Evolutionary conservation across 2,888 invertebrate species (phyloP).

Genomic region (Tinea pellionella): DNA sequence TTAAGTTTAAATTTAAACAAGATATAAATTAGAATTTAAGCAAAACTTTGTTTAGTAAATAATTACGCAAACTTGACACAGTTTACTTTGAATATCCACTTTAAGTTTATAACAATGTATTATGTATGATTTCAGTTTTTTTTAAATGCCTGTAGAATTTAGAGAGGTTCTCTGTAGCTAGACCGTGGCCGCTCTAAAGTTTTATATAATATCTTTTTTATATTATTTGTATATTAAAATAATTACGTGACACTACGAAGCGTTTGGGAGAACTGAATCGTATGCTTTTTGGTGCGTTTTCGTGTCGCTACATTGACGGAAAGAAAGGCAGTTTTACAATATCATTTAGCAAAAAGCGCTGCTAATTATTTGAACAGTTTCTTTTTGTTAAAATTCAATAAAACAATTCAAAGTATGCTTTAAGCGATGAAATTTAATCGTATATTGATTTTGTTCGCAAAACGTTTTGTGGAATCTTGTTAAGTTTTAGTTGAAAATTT

Average conservation of each 20-base stretch:
- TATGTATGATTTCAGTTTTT: too few relatives aligned
- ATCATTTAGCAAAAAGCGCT: neutral
- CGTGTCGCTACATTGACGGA: too few relatives aligned
- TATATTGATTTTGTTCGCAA: constrained; percentile 2
- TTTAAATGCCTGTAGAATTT: too few relatives aligned
- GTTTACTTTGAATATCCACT: neutral
- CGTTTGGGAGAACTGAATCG: too few relatives aligned
- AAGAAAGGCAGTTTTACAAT: too few relatives aligned
- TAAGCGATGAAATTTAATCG: neutral
- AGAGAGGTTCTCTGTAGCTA: too few relatives aligned
- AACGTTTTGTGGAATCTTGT: constrained; percentile 2
- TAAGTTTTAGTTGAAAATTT: neutral
- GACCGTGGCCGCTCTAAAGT: too few relatives aligned
- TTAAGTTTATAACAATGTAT: too few relatives aligned
- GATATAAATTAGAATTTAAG: neutral
- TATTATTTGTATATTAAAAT: too few relatives aligned
- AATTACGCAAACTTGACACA: neutral
- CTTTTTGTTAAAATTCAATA: neutral
- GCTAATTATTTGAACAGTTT: neutral
- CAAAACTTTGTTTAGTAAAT: neutral
- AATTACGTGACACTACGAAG: too few relatives aligned
- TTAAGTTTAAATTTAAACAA: constrained; percentile 8
- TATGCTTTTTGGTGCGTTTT: too few relatives aligned
- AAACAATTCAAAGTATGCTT: neutral
- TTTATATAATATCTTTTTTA: too few relatives aligned